Conservation (phyloP, 2,113 vertebrate genomes). For the Empidonax alnorum region DNA sequence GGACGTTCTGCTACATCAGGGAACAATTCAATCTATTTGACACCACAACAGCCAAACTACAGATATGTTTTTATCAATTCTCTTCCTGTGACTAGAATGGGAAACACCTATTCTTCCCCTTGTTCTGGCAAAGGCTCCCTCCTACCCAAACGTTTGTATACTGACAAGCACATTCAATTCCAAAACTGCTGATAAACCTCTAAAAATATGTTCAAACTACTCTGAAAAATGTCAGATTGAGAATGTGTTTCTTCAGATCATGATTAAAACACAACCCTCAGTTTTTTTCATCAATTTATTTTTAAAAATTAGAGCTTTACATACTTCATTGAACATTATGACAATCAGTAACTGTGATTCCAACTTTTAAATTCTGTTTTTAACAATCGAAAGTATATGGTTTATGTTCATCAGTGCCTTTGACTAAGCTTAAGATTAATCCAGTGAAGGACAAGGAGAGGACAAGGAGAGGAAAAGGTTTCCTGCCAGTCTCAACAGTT, state of each 20-base stretch:
- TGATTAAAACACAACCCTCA: background rate
- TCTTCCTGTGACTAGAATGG: background rate
- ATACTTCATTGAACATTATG: background rate
- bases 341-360: background rate
- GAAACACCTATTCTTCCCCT: background rate
- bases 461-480: background rate
- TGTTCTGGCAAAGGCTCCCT: background rate
- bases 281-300: background rate
- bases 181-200: background rate
- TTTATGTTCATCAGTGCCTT: background rate
- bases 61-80: background rate
- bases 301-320: background rate
- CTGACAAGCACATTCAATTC: background rate
- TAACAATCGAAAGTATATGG: background rate
- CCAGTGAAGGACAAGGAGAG: background rate
- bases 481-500: background rate
- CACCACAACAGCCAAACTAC: background rate
- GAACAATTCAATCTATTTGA: background rate
- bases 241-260: background rate
- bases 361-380: background rate
- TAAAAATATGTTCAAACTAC: background rate
- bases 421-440: background rate
- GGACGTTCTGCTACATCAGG: background rate
- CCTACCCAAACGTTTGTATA: background rate
- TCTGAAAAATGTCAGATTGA: background rate